Evolutionary conservation across 2,113 vertebrate species (phyloP), one percentile per base, ranked within the genome.

Genomic region (Bos taurus): DNA sequence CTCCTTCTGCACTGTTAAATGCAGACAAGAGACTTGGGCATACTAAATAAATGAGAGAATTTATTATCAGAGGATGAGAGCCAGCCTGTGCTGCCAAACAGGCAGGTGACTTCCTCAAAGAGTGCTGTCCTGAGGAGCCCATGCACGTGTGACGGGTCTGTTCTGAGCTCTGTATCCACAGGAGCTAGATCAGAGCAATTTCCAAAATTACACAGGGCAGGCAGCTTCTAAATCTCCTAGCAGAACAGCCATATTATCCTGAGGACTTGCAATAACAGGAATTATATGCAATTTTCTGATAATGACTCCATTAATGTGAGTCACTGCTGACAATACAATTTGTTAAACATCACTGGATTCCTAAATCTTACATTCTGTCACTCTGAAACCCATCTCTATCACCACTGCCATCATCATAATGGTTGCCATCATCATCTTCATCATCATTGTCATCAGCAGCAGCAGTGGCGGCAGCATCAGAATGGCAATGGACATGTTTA

Each of bases 211-310:
- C 64, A 96, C 92, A 85, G 98, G 96, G 91, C 97, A 97, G 12
- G 59, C 93, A 43, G 97, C 90, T 96, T 95, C 98, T 96, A 71
- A 96, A 93, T 96, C 96, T 96, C 91, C 91, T 85, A 52, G 96
- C 91, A 97, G 97, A 97, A 93, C 95, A 97, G 97, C 95, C 96
- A 54, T 97, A 95, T 97, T 98, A 98, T 98, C 91, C 97, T 25
- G 97, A 97, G 98, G 96, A 97, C 97, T 91, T 67, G 94, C 97
- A 97, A 97, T 98, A 95, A 96, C 94, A 97, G 95, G 95, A 98
- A 98, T 98, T 98, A 97, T 95, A 97, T 82, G 91, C 96, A 98
- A 98, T 98, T 98, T 98, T 96, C 97, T 98, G 98, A 98, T 98
- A 98, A 98, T 98, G 98, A 97, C 93, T 97, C 97, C 95, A 98